phyloP scores from a whole-genome alignment of 2,888 invertebrate genomes.

The Syrphus vitripennis region DNA sequence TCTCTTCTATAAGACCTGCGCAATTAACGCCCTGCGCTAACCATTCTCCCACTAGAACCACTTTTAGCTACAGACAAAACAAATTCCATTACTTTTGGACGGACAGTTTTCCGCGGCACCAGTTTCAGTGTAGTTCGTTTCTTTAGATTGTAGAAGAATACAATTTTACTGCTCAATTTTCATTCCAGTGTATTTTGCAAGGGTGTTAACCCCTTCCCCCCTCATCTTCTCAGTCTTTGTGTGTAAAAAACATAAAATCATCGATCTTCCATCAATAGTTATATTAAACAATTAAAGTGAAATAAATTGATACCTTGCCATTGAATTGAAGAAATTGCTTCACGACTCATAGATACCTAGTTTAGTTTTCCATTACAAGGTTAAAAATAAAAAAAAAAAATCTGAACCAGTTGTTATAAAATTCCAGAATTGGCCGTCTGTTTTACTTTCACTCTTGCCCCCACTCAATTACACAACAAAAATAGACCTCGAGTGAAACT shows the following conservation, averaged over 20 bases:
- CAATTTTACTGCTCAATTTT: not conserved
- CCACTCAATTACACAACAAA: slow-evolving; percentile 56
- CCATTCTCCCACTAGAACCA: not conserved
- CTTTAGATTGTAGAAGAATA: no score
- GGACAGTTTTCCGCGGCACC: slow-evolving; percentile 36
- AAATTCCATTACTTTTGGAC: slow-evolving; percentile 5
- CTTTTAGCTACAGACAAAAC: slow-evolving; percentile 7
- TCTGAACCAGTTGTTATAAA: not conserved
- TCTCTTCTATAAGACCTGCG: slow-evolving; percentile 6
- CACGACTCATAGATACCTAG: not conserved
- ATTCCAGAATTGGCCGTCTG: slow-evolving; percentile 5
- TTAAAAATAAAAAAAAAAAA: not conserved
- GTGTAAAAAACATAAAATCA: slow-evolving; percentile 3
- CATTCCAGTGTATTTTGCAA: slow-evolving; percentile 17
- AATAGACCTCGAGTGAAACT: slow-evolving; percentile 8
- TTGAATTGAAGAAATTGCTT: not conserved
- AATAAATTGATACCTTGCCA: slow-evolving; percentile 9
- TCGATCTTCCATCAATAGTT: not conserved
- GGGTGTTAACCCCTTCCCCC: slow-evolving; percentile 10
- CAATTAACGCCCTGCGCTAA: not conserved
- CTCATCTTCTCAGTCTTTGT: not conserved
- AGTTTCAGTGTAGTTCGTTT: slow-evolving; percentile 32
- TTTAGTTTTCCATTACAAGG: not conserved
- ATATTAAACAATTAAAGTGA: not conserved
- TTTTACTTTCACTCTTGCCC: not conserved